Conservation (phyloP, 2,113 vertebrate genomes). For the Chamaea fasciata region DNA sequence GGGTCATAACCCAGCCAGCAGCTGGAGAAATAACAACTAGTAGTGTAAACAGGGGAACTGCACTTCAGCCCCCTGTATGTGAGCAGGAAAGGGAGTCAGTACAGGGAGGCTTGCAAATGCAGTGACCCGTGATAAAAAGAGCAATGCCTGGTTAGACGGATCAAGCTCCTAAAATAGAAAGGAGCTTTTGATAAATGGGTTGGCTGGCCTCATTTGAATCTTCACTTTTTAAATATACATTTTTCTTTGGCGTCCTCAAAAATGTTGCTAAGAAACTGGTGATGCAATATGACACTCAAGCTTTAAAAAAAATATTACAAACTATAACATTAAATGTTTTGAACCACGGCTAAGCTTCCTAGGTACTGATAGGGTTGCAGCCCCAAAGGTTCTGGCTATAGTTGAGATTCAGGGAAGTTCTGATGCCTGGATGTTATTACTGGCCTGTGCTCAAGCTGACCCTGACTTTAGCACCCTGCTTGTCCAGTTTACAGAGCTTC, state of each 20-base stretch:
- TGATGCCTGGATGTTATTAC: not conserved
- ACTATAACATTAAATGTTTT: not conserved
- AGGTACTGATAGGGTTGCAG: not conserved
- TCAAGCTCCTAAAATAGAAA: constrained; percentile 11
- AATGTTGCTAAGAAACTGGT: not conserved
- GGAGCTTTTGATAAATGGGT: not conserved
- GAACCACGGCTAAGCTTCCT: not conserved
- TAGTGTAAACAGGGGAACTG: constrained; percentile 11
- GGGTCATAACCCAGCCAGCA: constrained; percentile 43
- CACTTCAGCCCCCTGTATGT: not conserved
- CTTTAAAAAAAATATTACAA: not conserved
- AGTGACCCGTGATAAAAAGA: constrained; percentile 35
- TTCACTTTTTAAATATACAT: not conserved
- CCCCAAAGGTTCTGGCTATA: not conserved
- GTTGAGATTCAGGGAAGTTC: not conserved
- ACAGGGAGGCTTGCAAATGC: constrained; percentile 22
- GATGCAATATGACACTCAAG: not conserved
- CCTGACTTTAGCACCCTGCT: constrained; percentile 4
- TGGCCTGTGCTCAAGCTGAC: not conserved
- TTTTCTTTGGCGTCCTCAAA: not conserved
- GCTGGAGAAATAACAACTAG: constrained; percentile 50
- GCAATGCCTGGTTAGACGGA: not conserved
- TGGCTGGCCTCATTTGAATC: not conserved
- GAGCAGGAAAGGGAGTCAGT: constrained; percentile 22
- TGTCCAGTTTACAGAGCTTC: not conserved